Conservation (phyloP, 2,113 vertebrate species). For the Cyphomyrus plagiostoma region DNA sequence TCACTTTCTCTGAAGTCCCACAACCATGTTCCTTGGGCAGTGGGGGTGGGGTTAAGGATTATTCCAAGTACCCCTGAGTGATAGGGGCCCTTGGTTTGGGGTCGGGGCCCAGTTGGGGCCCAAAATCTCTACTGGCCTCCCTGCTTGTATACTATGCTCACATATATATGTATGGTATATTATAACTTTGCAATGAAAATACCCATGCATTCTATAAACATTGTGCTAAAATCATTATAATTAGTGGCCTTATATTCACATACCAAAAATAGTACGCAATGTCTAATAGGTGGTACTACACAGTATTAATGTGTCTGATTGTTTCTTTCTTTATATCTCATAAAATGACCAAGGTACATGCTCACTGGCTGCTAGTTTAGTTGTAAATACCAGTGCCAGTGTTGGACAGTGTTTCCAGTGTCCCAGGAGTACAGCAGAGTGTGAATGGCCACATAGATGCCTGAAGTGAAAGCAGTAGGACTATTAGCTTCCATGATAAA, state of each 20-base stretch:
- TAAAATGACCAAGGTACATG: neutral
- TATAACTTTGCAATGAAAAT: neutral
- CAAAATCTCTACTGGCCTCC: neutral
- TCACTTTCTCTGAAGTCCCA: neutral
- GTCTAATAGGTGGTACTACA: neutral
- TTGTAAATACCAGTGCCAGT: neutral
- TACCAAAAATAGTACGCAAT: neutral
- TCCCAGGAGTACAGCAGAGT: neutral
- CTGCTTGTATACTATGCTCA: neutral
- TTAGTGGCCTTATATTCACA: neutral
- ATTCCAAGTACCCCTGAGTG: neutral
- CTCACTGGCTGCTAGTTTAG: neutral
- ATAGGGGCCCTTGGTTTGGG: neutral
- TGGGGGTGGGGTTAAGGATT: neutral
- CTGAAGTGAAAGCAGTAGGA: neutral
- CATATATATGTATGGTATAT: neutral
- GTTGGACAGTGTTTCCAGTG: neutral
- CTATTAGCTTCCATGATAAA: neutral
- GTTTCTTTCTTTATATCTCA: neutral
- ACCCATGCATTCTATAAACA: neutral
- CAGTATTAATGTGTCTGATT: neutral
- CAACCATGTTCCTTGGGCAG: neutral
- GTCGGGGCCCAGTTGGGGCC: neutral
- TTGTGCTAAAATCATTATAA: neutral
- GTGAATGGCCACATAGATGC: neutral